Base-by-base conservation (phyloP, 1,140 invertebrate genomes). In the Eufriesea mexicana region DNA sequence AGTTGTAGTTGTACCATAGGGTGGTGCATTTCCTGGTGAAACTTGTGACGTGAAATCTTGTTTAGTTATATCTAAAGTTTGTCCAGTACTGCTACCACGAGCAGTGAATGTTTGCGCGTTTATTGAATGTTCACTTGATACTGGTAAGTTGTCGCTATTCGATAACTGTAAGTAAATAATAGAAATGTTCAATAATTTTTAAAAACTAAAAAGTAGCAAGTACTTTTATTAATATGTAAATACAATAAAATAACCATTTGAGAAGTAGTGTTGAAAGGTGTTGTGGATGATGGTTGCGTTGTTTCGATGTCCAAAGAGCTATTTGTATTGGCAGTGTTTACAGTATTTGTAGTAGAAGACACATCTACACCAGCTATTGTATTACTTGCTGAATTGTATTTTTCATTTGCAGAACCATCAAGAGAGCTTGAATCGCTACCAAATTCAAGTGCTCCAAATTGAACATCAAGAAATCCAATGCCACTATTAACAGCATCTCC, bases 371-470 rank as follows among this genome's bases (percentile, higher is more conserved):
- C 89, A 2, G 91, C 66, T 51, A 93, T 90, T 51, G 89, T 76
- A 49, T 88, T 84, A 76, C 72, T 92, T 23, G 90, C 86, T 51
- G 92, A 90, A 84, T 91, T 85, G 87, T 91, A 91, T 86, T 95
- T 95, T 82, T 96, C 95, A 18, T 94, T 93, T 74, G 94, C 90
- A 8, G 93, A 89, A 71, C 92, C 92, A 86, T 96, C 95, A 76
- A 95, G 95, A 64, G 95, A 95, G 77, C 93, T 94, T n/a, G 95
- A 93, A 87, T 96, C 96, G 81, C 95, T 95, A 70, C 97, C 97
- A 91, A 98, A 98, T 90, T 99, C 98, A 85, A 99, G 94, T 25
- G 96, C 98, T 76, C 98, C 98, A 94, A 99, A 99, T 94, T 99
- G 98, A 70, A 99, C 98, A 95, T 99, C 98, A 70, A 99, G 95